phyloP scores from a whole-genome alignment of 1,140 invertebrate species.

The Magallana ariakensis region DNA sequence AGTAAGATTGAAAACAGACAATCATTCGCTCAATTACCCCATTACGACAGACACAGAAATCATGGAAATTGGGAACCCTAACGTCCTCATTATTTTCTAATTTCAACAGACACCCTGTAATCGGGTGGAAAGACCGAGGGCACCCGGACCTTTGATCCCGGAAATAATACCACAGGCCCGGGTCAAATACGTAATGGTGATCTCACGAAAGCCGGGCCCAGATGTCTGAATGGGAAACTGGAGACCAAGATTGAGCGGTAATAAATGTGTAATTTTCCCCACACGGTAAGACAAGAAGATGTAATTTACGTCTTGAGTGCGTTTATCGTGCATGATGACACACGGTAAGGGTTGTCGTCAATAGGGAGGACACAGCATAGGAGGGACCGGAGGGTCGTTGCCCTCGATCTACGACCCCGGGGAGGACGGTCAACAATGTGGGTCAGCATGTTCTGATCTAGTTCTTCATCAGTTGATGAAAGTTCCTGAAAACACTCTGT shows the following conservation, averaged over 20 bases:
- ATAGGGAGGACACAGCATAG: not conserved
- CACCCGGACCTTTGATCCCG: slow-evolving; percentile 27
- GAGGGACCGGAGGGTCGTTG: not conserved
- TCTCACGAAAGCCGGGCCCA: not conserved
- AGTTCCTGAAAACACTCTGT: not conserved
- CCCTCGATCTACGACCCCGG: not conserved
- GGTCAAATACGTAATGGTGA: slow-evolving; percentile 6
- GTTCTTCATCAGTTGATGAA: not conserved
- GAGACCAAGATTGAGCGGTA: slow-evolving; percentile 7
- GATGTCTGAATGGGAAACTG: slow-evolving; percentile 19
- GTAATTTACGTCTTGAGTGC: not conserved
- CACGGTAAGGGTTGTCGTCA: not conserved
- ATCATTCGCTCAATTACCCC: slow-evolving; percentile 5
- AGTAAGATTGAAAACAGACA: not conserved
- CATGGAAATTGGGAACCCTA: not conserved
- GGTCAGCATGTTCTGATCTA: not conserved
- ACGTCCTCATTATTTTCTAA: slow-evolving; percentile 13
- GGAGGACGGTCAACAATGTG: not conserved
- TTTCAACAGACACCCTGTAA: slow-evolving; percentile 10
- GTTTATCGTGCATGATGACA: not conserved
- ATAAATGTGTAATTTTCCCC: not conserved
- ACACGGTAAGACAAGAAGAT: not conserved
- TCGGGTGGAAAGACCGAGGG: not conserved
- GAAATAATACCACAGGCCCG: not conserved
- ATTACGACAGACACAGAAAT: not conserved